Percentiles rank a stretch among this genome's conserved stretches.
Evolutionary conservation across 2,888 invertebrate genomes (phyloP).

Genomic region (Leptinotarsa juncta): DNA sequence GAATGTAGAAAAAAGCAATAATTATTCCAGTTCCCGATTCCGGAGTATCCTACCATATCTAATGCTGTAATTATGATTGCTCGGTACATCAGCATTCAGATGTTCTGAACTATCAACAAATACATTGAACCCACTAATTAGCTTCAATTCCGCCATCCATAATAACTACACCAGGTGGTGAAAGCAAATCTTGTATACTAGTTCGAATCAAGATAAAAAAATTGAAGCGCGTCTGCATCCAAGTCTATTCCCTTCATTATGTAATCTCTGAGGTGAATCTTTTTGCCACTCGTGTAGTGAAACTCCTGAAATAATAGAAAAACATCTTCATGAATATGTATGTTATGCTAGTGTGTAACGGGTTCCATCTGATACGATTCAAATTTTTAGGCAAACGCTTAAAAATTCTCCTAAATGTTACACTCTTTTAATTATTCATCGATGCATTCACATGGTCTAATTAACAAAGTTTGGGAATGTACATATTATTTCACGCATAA

Average conservation of each 20-base stretch:
- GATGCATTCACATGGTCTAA: conserved; percentile 28
- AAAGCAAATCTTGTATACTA: conserved; percentile 17
- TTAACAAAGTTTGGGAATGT: conserved; percentile 18
- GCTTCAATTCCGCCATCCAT: not conserved
- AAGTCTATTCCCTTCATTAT: conserved; percentile 14
- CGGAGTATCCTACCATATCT: conserved; percentile 2
- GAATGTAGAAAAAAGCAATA: conserved; percentile 1
- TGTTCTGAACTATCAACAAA: conserved; percentile 20
- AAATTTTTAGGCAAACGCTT: conserved; percentile 25
- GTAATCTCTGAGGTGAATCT: conserved; percentile 24
- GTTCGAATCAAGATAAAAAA: conserved; percentile 22
- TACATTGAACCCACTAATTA: conserved; percentile 10
- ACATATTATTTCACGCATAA: conserved; percentile 11
- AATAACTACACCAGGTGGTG: conserved; percentile 17
- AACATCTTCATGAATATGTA: conserved; percentile 19
- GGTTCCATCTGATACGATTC: conserved; percentile 27
- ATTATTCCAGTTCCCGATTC: conserved; percentile 1
- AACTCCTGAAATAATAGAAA: conserved; percentile 23
- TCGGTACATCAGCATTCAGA: conserved; percentile 19
- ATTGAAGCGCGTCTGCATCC: conserved; percentile 12
- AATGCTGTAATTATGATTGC: conserved; percentile 7
- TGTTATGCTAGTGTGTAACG: conserved; percentile 24
- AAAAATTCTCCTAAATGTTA: conserved; percentile 28
- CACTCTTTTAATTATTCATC: conserved; percentile 29
- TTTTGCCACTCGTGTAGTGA: conserved; percentile 24